Percentiles rank a stretch among this genome's conserved stretches.
These are phyloP conservation scores for Athalia cordata DNA, from an alignment of 2,888 invertebrate species.

Conservation along the genomic window DNA sequence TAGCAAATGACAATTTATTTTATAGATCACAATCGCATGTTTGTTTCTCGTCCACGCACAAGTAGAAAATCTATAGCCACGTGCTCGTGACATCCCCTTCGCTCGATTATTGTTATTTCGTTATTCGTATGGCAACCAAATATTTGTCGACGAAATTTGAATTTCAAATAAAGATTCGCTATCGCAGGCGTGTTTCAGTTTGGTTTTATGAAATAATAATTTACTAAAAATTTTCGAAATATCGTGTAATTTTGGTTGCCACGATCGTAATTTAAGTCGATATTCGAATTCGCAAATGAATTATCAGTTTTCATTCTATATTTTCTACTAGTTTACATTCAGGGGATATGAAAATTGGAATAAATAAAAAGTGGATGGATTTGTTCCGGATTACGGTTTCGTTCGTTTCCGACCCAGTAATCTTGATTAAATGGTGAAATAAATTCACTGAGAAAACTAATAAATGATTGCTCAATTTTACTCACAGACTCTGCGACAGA, in stretches of 20 bases:
- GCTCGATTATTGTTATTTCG: background rate
- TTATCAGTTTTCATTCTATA: background rate
- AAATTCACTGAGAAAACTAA: constrained; percentile 2
- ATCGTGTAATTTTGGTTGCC: too few relatives aligned
- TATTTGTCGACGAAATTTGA: too few relatives aligned
- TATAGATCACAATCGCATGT: background rate
- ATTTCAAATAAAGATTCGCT: constrained; percentile 10
- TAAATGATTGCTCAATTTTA: constrained; percentile 65
- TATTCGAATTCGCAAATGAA: background rate
- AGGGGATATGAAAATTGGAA: background rate
- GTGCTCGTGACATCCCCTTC: constrained; percentile 12
- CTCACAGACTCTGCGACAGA: constrained; percentile 87
- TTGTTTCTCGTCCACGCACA: background rate
- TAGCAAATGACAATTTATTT: background rate
- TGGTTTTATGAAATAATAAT: too few relatives aligned
- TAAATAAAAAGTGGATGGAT: background rate
- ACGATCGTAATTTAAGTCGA: too few relatives aligned
- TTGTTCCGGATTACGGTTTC: background rate
- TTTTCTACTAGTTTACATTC: too few relatives aligned
- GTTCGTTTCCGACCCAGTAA: background rate
- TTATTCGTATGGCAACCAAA: too few relatives aligned
- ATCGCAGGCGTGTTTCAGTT: background rate
- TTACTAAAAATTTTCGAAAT: too few relatives aligned
- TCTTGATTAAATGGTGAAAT: background rate
- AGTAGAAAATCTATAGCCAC: background rate